Conservation (phyloP, 2,797 vertebrate species). For the Pangasius djambal region DNA sequence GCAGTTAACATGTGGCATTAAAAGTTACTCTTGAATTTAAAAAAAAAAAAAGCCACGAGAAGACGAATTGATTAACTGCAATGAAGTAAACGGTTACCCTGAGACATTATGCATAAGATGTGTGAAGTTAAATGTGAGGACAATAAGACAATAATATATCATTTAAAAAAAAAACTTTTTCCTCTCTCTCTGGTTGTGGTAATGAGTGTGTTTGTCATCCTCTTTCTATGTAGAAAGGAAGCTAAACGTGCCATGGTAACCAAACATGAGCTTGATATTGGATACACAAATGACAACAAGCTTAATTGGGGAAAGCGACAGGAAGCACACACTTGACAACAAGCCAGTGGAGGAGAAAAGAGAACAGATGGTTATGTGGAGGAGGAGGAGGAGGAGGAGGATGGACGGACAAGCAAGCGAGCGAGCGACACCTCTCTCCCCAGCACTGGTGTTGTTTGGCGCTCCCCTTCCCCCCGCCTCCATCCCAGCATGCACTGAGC, state of each 20-base stretch:
- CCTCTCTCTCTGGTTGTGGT: background rate
- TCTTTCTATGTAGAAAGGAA: slow-evolving; percentile 9
- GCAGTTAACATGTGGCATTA: background rate
- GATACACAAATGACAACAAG: slow-evolving; percentile 26
- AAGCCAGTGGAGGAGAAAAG: slow-evolving; percentile 34
- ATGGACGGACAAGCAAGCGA: background rate
- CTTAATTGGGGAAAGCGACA: slow-evolving; percentile 23
- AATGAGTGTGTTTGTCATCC: slow-evolving; percentile 2
- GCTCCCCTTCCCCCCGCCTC: slow-evolving; percentile 38
- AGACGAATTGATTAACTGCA: background rate
- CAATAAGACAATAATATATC: background rate
- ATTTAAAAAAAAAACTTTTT: background rate
- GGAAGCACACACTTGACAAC: slow-evolving; percentile 10
- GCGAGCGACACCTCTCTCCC: slow-evolving; percentile 45
- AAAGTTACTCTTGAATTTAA: background rate
- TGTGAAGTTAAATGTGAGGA: background rate
- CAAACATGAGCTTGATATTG: slow-evolving; percentile 7
- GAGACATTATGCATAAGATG: background rate
- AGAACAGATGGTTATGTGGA: slow-evolving; percentile 38
- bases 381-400: slow-evolving; percentile 40
- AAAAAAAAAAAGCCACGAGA: background rate
- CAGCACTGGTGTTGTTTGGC: slow-evolving; percentile 25
- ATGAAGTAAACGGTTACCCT: background rate
- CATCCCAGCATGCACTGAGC: slow-evolving; percentile 28
- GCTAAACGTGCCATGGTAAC: slow-evolving; percentile 6